Evolutionary conservation across 2,888 invertebrate species (phyloP).

Genomic region (Ectemnius continuus): DNA sequence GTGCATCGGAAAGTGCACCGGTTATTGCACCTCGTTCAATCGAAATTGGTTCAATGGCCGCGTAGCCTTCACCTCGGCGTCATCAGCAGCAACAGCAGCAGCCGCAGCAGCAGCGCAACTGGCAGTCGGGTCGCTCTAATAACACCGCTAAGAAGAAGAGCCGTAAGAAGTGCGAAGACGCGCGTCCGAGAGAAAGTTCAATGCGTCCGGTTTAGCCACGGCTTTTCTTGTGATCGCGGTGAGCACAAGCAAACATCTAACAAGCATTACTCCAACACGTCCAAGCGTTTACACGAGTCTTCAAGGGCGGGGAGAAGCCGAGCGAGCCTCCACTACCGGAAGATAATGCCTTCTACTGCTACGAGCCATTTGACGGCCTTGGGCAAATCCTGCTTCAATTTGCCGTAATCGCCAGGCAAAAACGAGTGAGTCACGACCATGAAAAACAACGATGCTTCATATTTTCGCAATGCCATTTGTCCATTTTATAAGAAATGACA

Average conservation of each 20-base stretch:
- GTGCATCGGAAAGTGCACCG: slow-evolving; percentile 24
- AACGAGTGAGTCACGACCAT: neutral
- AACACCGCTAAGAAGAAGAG: slow-evolving; percentile 16
- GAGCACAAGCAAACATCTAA: neutral
- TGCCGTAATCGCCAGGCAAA: slow-evolving; percentile 36
- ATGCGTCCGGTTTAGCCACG: neutral
- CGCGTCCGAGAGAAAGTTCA: neutral
- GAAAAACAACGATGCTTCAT: neutral
- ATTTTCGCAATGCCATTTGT: neutral
- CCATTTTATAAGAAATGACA: neutral
- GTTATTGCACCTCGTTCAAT: slow-evolving; percentile 50
- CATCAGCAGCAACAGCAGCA: no score
- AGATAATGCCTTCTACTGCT: slow-evolving; percentile 35
- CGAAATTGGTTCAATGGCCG: slow-evolving; percentile 39
- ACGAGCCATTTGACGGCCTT: slow-evolving; percentile 47
- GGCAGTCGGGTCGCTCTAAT: neutral
- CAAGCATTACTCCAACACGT: neutral
- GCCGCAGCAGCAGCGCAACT: no score
- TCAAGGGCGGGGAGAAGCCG: slow-evolving; percentile 35
- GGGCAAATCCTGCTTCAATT: slow-evolving; percentile 42
- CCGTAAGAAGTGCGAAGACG: slow-evolving; percentile 1
- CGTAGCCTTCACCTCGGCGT: slow-evolving; percentile 12
- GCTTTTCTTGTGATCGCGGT: neutral
- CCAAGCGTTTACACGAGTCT: slow-evolving; percentile 5
- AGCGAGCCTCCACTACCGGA: slow-evolving; percentile 34